Conservation (phyloP, 1,140 invertebrate species). For the Anastrepha obliqua region DNA sequence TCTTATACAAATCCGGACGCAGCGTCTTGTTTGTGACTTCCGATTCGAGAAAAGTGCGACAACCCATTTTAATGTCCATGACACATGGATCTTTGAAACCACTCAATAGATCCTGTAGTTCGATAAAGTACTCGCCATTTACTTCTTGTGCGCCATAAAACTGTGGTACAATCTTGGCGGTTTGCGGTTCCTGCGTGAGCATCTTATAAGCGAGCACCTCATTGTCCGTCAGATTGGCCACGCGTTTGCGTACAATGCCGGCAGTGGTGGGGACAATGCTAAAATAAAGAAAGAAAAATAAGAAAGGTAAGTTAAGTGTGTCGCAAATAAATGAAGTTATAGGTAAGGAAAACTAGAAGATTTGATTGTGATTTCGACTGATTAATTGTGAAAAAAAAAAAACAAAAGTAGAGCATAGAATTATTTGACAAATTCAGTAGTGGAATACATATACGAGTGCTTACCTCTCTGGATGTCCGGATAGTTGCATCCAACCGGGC, state of each 20-base stretch:
- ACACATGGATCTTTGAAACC: conserved; percentile 91
- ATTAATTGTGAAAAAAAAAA: too few relatives aligned
- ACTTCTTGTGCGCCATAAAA: conserved; percentile 92
- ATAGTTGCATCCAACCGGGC: conserved; percentile 92
- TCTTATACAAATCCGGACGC: conserved; percentile 87
- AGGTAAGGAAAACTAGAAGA: too few relatives aligned
- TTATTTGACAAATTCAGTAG: background rate
- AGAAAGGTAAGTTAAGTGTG: background rate
- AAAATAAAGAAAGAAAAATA: conserved; percentile 57
- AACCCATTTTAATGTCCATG: conserved; percentile 96
- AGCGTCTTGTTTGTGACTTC: conserved; percentile 91
- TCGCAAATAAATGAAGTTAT: background rate
- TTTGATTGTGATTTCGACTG: too few relatives aligned
- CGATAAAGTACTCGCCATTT: conserved; percentile 90
- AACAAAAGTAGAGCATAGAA: too few relatives aligned
- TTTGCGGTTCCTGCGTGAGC: conserved; percentile 84
- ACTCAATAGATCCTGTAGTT: conserved; percentile 90
- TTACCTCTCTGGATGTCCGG: conserved; percentile 88
- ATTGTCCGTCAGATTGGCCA: conserved; percentile 83
- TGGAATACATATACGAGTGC: background rate
- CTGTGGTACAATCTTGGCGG: conserved; percentile 87
- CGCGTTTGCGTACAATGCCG: conserved; percentile 95
- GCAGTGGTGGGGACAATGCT: conserved; percentile 94
- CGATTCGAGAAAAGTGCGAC: conserved; percentile 93
- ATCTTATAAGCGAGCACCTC: conserved; percentile 87